Percentiles rank a stretch among this genome's conserved stretches.
These are phyloP conservation scores for Chelonoidis abingdonii DNA, from an alignment of 2,113 vertebrate genomes.

Conservation along the genomic window DNA sequence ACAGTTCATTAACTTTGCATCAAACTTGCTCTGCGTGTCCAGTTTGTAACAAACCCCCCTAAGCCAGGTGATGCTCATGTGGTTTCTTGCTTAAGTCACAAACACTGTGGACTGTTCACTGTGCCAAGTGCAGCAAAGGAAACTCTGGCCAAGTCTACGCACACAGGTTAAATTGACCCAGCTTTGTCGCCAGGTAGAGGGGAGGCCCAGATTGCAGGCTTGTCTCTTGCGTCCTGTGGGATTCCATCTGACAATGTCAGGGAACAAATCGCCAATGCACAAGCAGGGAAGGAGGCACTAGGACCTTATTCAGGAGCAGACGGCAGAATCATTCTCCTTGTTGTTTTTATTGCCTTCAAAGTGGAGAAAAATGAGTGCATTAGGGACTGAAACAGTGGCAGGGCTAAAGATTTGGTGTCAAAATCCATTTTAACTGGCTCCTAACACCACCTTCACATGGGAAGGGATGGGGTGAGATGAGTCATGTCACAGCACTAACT, in stretches of 20 bases:
- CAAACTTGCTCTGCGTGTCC: neutral
- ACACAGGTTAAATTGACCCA: too few relatives aligned
- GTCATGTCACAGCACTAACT: neutral
- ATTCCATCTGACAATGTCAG: neutral
- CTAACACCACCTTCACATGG: neutral
- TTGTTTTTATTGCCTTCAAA: constrained; percentile 21
- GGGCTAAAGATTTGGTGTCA: neutral
- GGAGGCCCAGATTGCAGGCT: neutral
- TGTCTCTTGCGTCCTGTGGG: neutral
- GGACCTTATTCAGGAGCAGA: constrained; percentile 24
- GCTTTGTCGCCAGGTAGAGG: neutral
- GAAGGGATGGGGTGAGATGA: neutral
- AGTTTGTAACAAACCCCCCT: neutral
- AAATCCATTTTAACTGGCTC: neutral
- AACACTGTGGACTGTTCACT: neutral
- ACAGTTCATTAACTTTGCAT: neutral
- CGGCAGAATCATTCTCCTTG: constrained; percentile 2
- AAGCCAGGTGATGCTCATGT: fast-evolving
- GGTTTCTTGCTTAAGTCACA: neutral
- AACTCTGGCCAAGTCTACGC: too few relatives aligned
- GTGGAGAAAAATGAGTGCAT: neutral
- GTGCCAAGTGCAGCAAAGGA: fast-evolving
- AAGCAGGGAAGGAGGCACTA: neutral
- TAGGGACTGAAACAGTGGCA: neutral
- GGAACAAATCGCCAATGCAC: neutral